These are phyloP conservation scores for Nephotettix cincticeps DNA, from an alignment of 1,140 invertebrate genomes.

Conservation along the genomic window DNA sequence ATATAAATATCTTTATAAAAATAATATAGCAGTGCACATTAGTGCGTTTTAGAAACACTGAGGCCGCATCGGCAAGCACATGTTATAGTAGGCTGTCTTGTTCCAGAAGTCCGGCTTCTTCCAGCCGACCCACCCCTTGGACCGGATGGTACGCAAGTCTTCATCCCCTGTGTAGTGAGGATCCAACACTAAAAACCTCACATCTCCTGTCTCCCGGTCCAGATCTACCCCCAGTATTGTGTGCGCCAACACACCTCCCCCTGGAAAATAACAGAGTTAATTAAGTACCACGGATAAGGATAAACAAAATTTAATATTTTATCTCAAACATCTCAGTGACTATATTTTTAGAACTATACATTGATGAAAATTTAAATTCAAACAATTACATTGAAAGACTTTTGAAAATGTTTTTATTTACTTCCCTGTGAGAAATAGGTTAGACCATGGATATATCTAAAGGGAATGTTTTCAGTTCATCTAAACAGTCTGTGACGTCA, in stretches of 20 bases:
- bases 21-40: background rate
- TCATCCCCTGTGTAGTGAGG: slow-evolving; percentile 94
- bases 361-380: too few species aligned
- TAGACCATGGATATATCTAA: too few species aligned
- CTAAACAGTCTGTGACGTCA: too few species aligned
- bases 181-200: slow-evolving; percentile 93
- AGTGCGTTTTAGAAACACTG: slow-evolving; percentile 41
- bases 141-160: slow-evolving; percentile 65
- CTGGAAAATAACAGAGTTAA: slow-evolving; percentile 59
- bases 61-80: slow-evolving; percentile 84
- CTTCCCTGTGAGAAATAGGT: too few species aligned
- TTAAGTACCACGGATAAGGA: too few species aligned
- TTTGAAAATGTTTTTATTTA: too few species aligned
- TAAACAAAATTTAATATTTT: too few species aligned
- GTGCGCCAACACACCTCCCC: slow-evolving; percentile 95
- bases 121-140: slow-evolving; percentile 94
- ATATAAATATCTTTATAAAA: background rate
- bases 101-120: slow-evolving; percentile 90
- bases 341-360: too few species aligned
- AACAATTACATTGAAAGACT: too few species aligned
- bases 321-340: too few species aligned
- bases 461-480: too few species aligned
- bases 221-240: slow-evolving; percentile 95
- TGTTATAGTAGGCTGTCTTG: slow-evolving; percentile 90
- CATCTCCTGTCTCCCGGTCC: slow-evolving; percentile 70